A percentile compares a stretch with the other conserved stretches of the same genome.
phyloP scores from a whole-genome alignment of 1,140 invertebrate species.

The Drosophila persimilis region DNA sequence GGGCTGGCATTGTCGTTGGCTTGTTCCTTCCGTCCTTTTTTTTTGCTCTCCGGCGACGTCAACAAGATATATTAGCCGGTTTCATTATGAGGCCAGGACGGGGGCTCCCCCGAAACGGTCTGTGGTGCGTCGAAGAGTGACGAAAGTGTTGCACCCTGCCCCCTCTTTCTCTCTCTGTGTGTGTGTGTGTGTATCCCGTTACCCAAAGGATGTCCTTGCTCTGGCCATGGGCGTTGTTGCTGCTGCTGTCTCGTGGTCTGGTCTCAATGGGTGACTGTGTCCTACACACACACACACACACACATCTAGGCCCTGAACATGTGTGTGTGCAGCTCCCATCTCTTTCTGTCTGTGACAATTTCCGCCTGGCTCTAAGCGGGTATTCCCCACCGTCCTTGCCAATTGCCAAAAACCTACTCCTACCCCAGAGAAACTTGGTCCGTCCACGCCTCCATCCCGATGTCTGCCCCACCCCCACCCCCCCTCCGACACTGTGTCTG shows the following conservation, averaged over 20 bases:
- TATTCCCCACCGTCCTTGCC: conserved; percentile 52
- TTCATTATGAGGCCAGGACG: conserved; percentile 62
- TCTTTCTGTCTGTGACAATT: conserved; percentile 59
- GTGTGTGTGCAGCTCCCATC: conserved; percentile 15
- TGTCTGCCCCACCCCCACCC: conserved; percentile 1
- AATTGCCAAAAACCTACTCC: conserved; percentile 27
- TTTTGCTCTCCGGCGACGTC: conserved; percentile 36
- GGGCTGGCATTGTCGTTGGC: conserved; percentile 21
- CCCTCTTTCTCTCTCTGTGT: neutral
- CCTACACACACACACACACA: neutral
- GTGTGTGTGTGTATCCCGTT: neutral
- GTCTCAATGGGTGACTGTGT: conserved; percentile 24
- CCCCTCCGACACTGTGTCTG: conserved; percentile 47
- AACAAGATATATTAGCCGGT: conserved; percentile 73
- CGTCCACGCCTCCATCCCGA: conserved; percentile 28
- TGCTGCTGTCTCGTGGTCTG: conserved; percentile 19
- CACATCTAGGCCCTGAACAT: conserved; percentile 27
- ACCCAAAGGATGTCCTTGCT: conserved; percentile 33
- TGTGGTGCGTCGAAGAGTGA: conserved; percentile 50
- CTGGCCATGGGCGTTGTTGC: neutral
- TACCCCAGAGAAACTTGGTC: conserved; percentile 38
- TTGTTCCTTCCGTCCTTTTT: conserved; percentile 23
- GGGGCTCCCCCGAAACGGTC: neutral
- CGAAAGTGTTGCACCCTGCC: conserved; percentile 11
- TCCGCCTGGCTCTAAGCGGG: conserved; percentile 42